Evolutionary conservation across 2,797 vertebrate genomes (phyloP).

Genomic region (Acipenser oxyrinchus): DNA sequence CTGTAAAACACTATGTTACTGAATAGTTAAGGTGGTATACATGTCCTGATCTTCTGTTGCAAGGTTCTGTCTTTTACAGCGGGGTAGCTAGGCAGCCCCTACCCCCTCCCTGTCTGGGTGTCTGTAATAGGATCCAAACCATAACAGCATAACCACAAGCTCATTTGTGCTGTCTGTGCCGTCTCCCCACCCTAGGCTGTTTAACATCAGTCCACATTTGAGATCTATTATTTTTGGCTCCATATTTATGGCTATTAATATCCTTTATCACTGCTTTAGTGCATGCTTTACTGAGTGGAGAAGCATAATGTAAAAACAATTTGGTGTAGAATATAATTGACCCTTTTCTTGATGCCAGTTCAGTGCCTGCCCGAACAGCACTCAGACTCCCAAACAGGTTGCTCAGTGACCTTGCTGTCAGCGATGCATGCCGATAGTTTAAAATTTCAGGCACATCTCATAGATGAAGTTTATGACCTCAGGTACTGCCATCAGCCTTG

Average conservation of each 20-base stretch:
- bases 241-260: not conserved
- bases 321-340: constrained; percentile 28
- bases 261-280: constrained; percentile 8
- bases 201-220: constrained; percentile 20
- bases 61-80: too few species aligned
- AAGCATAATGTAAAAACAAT: constrained; percentile 32
- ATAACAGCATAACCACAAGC: too few species aligned
- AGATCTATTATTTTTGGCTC: constrained; percentile 8
- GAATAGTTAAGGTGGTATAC: too few species aligned
- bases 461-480: constrained; percentile 50
- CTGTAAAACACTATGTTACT: constrained; percentile 38
- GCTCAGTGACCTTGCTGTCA: constrained; percentile 33
- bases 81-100: too few species aligned
- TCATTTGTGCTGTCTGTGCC: too few species aligned
- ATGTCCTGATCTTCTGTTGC: too few species aligned
- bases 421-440: constrained; percentile 33
- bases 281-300: constrained; percentile 23
- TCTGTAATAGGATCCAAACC: too few species aligned
- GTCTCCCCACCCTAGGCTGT: constrained; percentile 16
- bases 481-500: constrained; percentile 52
- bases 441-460: constrained; percentile 43
- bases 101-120: too few species aligned
- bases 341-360: constrained; percentile 16
- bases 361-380: constrained; percentile 23
- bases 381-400: constrained; percentile 18